A percentile compares a stretch with the other conserved stretches of the same genome.
These are phyloP conservation scores for Laothoe populi DNA, from an alignment of 2,888 invertebrate species.

Conservation along the genomic window DNA sequence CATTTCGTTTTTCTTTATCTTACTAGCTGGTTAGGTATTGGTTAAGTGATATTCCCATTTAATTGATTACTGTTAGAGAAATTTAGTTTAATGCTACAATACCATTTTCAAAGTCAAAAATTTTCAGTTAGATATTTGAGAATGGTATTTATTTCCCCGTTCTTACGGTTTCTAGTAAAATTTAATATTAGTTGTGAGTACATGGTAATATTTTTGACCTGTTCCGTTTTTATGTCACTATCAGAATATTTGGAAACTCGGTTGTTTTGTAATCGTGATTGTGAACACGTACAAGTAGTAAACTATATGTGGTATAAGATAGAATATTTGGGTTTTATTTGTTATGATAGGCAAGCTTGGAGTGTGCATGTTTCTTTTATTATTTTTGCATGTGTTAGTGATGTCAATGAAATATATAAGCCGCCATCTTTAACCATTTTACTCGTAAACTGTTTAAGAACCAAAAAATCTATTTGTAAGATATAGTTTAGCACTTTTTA, in stretches of 20 bases:
- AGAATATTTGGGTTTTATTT: slow-evolving; percentile 73
- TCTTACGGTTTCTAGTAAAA: slow-evolving; percentile 57
- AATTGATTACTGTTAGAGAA: slow-evolving; percentile 67
- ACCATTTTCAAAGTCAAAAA: slow-evolving; percentile 67
- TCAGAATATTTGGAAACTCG: slow-evolving; percentile 40
- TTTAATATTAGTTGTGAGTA: slow-evolving; percentile 61
- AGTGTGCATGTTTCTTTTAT: slow-evolving; percentile 73
- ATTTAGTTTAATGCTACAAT: slow-evolving; percentile 59
- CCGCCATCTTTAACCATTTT: slow-evolving; percentile 49
- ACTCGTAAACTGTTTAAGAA: slow-evolving; percentile 58
- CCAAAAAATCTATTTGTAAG: slow-evolving; percentile 75
- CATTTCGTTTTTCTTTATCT: slow-evolving; percentile 61
- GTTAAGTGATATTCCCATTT: slow-evolving; percentile 79
- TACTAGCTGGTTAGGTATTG: slow-evolving; percentile 67
- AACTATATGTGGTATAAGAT: slow-evolving; percentile 73
- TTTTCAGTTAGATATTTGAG: slow-evolving; percentile 50
- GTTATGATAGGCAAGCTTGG: slow-evolving; percentile 34
- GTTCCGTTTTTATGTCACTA: slow-evolving; percentile 29
- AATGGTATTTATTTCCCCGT: slow-evolving; percentile 58
- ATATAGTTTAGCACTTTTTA: slow-evolving; percentile 79
- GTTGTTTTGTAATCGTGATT: slow-evolving; percentile 70
- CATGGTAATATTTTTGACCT: slow-evolving; percentile 39
- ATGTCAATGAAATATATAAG: slow-evolving; percentile 7
- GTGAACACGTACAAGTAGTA: slow-evolving; percentile 80
- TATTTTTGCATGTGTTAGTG: slow-evolving; percentile 52